Evolutionary conservation across 2,888 invertebrate species (phyloP).

Genomic region (Altica lythri): DNA sequence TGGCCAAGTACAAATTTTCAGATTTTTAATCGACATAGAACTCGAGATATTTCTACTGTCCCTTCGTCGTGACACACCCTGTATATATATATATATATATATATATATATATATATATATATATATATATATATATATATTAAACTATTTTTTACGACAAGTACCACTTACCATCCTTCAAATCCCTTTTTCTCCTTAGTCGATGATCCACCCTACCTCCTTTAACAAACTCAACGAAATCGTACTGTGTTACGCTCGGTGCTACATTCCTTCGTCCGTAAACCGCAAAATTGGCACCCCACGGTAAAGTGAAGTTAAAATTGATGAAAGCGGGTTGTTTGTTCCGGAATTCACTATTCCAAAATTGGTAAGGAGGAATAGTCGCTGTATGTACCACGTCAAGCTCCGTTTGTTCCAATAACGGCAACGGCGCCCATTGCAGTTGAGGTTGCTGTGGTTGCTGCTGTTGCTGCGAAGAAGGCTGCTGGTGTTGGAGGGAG

Average conservation of each 20-base stretch:
- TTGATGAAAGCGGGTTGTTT: constrained; percentile 84
- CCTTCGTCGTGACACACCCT: no score
- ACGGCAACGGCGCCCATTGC: constrained; percentile 69
- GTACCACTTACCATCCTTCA: constrained; percentile 22
- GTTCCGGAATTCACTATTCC: constrained; percentile 91
- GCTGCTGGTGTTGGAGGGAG: constrained; percentile 67
- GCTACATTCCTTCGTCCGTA: constrained; percentile 94
- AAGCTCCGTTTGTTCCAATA: constrained; percentile 81
- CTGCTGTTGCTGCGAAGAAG: constrained; percentile 67
- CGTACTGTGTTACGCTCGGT: constrained; percentile 95
- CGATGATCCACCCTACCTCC: constrained; percentile 82
- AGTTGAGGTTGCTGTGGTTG: constrained; percentile 66
- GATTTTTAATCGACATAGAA: no score
- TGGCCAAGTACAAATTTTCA: no score
- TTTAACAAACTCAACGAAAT: constrained; percentile 93
- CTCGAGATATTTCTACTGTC: no score
- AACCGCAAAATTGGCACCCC: constrained; percentile 93
- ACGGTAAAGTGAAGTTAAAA: constrained; percentile 82
- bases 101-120: no score
- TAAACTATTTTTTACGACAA: no score
- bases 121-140: no score
- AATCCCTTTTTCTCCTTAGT: constrained; percentile 57
- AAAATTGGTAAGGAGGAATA: constrained; percentile 89
- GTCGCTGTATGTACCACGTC: constrained; percentile 83
- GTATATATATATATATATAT: no score